A percentile compares a stretch with the other conserved stretches of the same genome.
phyloP scores from a whole-genome alignment of 2,888 invertebrate genomes.

The Eurytoma adleriae region DNA sequence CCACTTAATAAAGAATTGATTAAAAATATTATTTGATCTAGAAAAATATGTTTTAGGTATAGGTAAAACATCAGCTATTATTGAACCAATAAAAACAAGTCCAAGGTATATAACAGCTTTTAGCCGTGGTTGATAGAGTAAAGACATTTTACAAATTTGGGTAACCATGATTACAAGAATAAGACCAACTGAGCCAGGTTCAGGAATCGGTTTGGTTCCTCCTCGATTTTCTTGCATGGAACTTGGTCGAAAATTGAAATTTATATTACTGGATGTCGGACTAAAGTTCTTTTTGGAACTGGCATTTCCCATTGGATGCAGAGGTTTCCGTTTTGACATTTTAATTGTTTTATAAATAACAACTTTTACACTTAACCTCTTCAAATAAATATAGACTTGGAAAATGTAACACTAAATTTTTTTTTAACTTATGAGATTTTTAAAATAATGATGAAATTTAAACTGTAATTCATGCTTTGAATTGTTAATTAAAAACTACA shows the following conservation, averaged over 20 bases:
- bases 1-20: constrained; percentile 95
- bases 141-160: constrained; percentile 90
- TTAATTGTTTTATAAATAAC: neutral
- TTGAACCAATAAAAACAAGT: constrained; percentile 88
- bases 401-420: neutral
- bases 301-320: constrained; percentile 8
- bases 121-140: constrained; percentile 90
- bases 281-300: constrained; percentile 34
- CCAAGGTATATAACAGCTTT: constrained; percentile 92
- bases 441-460: constrained; percentile 34
- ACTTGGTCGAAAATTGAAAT: constrained; percentile 80
- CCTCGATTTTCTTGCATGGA: constrained; percentile 77
- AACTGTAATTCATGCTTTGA: constrained; percentile 4
- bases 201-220: constrained; percentile 90
- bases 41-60: constrained; percentile 92
- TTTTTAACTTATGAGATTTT: neutral
- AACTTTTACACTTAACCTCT: constrained; percentile 31
- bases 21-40: constrained; percentile 94
- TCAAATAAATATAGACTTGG: neutral
- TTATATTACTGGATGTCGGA: constrained; percentile 30
- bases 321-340: constrained; percentile 53
- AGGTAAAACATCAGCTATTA: constrained; percentile 89
- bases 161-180: constrained; percentile 89
- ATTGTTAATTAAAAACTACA: constrained; percentile 4
- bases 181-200: constrained; percentile 89